Evolutionary conservation across 2,113 vertebrate species (phyloP).

Genomic region (Danio rerio): GRCz12tu NC_133187.1:22339501-22340000

Average conservation of each 20-base stretch:
- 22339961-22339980: no score
- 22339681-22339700: slow-evolving; percentile 40
- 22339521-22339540: not conserved
- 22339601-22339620: not conserved
- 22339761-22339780: slow-evolving; percentile 41
- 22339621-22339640: not conserved
- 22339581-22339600: not conserved
- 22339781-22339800: slow-evolving; percentile 26
- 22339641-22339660: not conserved
- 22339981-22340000: no score
- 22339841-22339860: no score
- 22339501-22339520: no score
- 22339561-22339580: not conserved
- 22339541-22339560: not conserved
- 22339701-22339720: slow-evolving; percentile 46
- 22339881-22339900: no score
- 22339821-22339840: no score
- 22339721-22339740: slow-evolving; percentile 13
- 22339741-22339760: slow-evolving; percentile 49
- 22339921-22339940: no score
- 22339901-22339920: no score
- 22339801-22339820: slow-evolving; percentile 37
- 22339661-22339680: slow-evolving; percentile 35
- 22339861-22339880: no score
- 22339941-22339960: no score